Evolutionary conservation across 1,140 invertebrate genomes (phyloP).

Genomic region (Bacillus rossius): DNA sequence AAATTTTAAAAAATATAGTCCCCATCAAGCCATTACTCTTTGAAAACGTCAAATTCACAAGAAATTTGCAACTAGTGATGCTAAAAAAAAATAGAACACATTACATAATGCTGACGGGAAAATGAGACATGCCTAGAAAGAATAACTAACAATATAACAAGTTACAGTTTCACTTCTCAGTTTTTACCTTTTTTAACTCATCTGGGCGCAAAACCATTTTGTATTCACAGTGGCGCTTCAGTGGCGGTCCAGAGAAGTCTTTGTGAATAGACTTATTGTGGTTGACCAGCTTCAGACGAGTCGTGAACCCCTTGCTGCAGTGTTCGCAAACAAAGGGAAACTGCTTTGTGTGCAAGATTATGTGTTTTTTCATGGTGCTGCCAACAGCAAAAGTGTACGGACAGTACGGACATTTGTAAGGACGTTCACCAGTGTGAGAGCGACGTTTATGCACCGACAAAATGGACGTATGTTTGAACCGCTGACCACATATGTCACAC

Average conservation of each 20-base stretch:
- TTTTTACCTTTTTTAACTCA: slow-evolving; percentile 1
- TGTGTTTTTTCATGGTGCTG: slow-evolving; percentile 19
- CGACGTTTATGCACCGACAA: slow-evolving; percentile 16
- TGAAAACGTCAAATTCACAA: too few species aligned
- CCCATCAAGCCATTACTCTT: too few species aligned
- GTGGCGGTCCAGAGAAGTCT: slow-evolving; percentile 7
- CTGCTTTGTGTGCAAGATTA: slow-evolving; percentile 17
- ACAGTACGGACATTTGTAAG: slow-evolving; percentile 20
- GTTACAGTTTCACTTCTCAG: neutral
- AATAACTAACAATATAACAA: too few species aligned
- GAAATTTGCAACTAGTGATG: too few species aligned
- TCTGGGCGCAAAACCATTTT: slow-evolving; percentile 18
- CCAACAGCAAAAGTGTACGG: slow-evolving; percentile 11
- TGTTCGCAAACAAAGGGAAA: slow-evolving; percentile 16
- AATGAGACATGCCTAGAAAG: too few species aligned
- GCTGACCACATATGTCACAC: slow-evolving; percentile 14
- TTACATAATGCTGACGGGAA: too few species aligned
- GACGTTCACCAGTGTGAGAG: slow-evolving; percentile 18
- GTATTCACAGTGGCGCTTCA: slow-evolving; percentile 13
- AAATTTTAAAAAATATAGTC: too few species aligned
- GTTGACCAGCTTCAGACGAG: slow-evolving; percentile 10
- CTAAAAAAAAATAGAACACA: too few species aligned
- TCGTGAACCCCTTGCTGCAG: slow-evolving; percentile 19
- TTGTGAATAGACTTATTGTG: slow-evolving; percentile 17
- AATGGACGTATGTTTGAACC: slow-evolving; percentile 16